These are phyloP conservation scores for Microchirus variegatus DNA, from an alignment of 2,797 vertebrate species.

Conservation along the genomic window DNA sequence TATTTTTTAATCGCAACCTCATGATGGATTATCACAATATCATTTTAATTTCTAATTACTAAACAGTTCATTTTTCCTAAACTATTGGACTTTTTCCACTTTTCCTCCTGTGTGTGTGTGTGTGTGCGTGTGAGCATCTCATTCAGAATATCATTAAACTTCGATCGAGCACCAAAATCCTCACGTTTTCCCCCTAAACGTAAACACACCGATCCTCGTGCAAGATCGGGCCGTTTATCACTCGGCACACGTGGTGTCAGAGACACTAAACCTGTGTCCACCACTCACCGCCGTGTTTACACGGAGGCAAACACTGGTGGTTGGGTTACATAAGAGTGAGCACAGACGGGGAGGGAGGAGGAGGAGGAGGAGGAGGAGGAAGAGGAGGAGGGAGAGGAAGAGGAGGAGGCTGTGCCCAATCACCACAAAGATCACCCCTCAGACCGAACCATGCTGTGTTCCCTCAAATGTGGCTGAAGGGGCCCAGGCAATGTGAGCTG, in stretches of 20 bases:
- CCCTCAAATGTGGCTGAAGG: constrained; percentile 4
- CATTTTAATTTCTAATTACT: too few species aligned
- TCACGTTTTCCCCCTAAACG: not conserved
- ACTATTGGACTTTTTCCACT: too few species aligned
- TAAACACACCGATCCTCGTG: not conserved
- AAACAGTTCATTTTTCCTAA: too few species aligned
- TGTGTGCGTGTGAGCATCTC: not conserved
- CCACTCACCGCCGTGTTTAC: constrained; percentile 35
- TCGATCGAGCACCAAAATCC: not conserved
- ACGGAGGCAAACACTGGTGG: constrained; percentile 33
- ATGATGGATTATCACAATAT: too few species aligned
- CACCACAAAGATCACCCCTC: constrained; percentile 9
- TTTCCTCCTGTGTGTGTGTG: too few species aligned
- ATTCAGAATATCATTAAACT: not conserved
- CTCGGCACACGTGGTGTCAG: constrained; percentile 7
- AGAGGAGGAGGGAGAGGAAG: too few species aligned
- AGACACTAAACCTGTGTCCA: not conserved
- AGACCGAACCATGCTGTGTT: not conserved
- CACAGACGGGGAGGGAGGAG: constrained; percentile 16
- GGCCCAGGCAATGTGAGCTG: constrained; percentile 29
- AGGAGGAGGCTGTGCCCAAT: constrained; percentile 37
- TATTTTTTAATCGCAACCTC: too few species aligned
- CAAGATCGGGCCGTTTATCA: not conserved
- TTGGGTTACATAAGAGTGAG: constrained; percentile 42
- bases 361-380: constrained; percentile 3